Conservation (phyloP, 1,140 invertebrate species). For the Ditylenchus dipsaci region DNA sequence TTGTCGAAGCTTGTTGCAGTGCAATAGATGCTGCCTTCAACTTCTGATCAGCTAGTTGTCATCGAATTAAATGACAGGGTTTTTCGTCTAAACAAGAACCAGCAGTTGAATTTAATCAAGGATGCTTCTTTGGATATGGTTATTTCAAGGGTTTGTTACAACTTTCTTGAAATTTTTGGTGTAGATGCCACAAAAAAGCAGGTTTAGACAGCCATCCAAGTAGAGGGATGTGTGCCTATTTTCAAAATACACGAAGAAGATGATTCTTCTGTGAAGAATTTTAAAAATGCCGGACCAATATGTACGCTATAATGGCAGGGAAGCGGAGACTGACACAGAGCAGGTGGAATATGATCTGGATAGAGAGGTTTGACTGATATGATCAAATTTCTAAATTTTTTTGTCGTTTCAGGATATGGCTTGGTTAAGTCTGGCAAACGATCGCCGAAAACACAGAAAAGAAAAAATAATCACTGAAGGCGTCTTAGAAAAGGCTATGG, state of each 20-base stretch:
- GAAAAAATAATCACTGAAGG: slow-evolving; percentile 25
- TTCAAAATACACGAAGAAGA: background rate
- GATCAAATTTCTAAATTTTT: slow-evolving; percentile 12
- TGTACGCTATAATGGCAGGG: slow-evolving; percentile 19
- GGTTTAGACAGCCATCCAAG: background rate
- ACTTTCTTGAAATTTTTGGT: background rate
- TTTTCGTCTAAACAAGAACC: slow-evolving; percentile 8
- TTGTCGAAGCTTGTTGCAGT: background rate
- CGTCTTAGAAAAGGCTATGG: slow-evolving; percentile 35
- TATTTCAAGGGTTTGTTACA: background rate
- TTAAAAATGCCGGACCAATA: slow-evolving; percentile 32
- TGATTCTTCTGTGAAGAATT: background rate
- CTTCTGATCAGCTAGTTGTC: background rate
- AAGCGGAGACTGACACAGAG: slow-evolving; percentile 24
- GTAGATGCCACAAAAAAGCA: background rate
- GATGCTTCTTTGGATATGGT: background rate
- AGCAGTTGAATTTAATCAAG: slow-evolving; percentile 1
- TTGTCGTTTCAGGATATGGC: slow-evolving; percentile 23
- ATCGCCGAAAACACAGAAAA: background rate
- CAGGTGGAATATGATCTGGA: slow-evolving; percentile 38
- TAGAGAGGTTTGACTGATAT: slow-evolving; percentile 19
- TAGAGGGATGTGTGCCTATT: background rate
- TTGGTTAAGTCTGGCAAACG: slow-evolving; percentile 33
- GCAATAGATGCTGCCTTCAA: background rate
- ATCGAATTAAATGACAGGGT: slow-evolving; percentile 2